Evolutionary conservation across 2,888 invertebrate species (phyloP), one percentile per base, ranked within the genome.

Genomic region (Seira musarum): DNA sequence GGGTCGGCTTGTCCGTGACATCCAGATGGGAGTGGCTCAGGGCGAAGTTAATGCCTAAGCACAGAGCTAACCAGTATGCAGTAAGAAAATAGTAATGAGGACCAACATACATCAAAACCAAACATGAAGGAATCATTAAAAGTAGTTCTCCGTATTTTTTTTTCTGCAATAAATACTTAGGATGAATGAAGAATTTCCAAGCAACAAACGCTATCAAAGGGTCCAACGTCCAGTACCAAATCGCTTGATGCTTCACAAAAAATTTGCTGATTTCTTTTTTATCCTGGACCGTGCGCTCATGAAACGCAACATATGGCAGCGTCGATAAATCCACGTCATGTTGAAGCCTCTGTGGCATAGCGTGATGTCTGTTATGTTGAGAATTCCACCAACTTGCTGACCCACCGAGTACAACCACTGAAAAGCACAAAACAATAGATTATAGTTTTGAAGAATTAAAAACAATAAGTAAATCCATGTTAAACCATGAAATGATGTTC

Each of bases 301-400:
- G 85, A 67, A 86, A 86, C 2, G 84, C 86, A 21, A 86, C 17
- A 13, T 85, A 65, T 10, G 86, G 86, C 21, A 85, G 17, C n/a
- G 86, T 85, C 21, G 85, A 81, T 35, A 86, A 65, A 64, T 86
- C 85, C 15, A 84, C 80, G 66, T 86, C 86, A 6, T 83, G 77
- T 1, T 80, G 77, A 5, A 84, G 25, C 61, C 84, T 74, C 46
- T 86, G 86, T n/a, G 86, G 86, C 83, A 84, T 84, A 6, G 86
- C 85, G 71, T 85, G 86, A 78, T 86, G 86, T 21, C 83, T 72
- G 19, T 82, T 67, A 40, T 86, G 86, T 21, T 83, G 83, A 17
- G 81, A 81, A 22, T 82, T 84, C 86, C 86, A 85, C 67, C 81
- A 81, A 0, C 74, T 73, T 0, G 82, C 80, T 5, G 83, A 83